phyloP scores from a whole-genome alignment of 2,797 vertebrate genomes.

The Coregonus suidteri region DNA sequence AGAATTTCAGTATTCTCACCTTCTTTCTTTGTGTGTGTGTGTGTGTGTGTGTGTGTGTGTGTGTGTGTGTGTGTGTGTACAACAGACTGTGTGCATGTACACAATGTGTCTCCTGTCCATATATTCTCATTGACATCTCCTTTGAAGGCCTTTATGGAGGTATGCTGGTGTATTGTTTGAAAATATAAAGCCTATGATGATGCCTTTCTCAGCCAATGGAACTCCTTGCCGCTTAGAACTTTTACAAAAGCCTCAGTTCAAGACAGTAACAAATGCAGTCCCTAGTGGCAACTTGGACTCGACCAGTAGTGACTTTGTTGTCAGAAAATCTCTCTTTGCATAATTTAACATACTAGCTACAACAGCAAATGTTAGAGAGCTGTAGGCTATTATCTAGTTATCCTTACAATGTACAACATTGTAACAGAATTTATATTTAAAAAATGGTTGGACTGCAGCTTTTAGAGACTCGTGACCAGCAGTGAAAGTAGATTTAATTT shows the following conservation, averaged over 20 bases:
- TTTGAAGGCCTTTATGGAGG: constrained; percentile 49
- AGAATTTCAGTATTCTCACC: constrained; percentile 48
- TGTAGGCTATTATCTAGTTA: too few species aligned
- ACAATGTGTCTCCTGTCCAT: constrained; percentile 35
- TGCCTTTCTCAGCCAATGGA: constrained; percentile 1
- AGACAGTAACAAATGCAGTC: neutral
- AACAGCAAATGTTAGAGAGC: too few species aligned
- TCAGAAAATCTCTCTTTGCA: too few species aligned
- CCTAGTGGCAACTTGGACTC: neutral
- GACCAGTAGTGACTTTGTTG: neutral
- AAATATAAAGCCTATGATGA: constrained; percentile 52
- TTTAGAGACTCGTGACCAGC: too few species aligned
- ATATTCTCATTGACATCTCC: constrained; percentile 55
- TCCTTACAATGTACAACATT: too few species aligned
- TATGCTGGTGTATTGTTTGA: constrained; percentile 70
- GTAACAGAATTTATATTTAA: too few species aligned
- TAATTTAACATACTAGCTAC: too few species aligned
- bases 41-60: neutral
- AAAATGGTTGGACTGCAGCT: too few species aligned
- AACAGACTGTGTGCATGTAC: neutral
- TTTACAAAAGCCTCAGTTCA: neutral
- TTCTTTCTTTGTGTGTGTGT: constrained; percentile 22
- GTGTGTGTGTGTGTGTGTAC: neutral
- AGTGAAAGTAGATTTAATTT: too few species aligned
- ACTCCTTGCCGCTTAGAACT: neutral